Conservation (phyloP, 1,140 invertebrate genomes). For the Drosophila azteca region DNA sequence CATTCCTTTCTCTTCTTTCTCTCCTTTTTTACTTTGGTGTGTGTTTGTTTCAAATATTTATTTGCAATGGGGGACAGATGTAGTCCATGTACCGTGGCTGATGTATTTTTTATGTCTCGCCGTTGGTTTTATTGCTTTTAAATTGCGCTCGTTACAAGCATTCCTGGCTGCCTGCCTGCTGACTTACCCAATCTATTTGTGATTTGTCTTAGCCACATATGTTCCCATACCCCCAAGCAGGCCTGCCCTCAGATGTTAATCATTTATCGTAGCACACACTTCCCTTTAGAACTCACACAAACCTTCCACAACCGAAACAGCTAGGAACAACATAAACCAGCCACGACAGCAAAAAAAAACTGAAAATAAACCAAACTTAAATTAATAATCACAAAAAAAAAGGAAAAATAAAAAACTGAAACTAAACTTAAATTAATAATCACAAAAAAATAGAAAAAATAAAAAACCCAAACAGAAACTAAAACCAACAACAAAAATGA, state of each 20-base stretch:
- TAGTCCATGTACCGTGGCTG: conserved; percentile 48
- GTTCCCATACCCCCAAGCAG: conserved; percentile 30
- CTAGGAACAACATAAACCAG: background rate
- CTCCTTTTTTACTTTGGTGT: conserved; percentile 23
- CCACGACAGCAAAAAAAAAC: background rate
- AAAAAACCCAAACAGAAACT: background rate
- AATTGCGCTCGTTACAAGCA: conserved; percentile 68
- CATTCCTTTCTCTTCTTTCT: conserved; percentile 17
- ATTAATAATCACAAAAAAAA: background rate
- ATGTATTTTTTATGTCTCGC: conserved; percentile 76
- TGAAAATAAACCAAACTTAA: conserved; percentile 3
- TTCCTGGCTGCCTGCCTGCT: conserved; percentile 4
- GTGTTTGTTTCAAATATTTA: conserved; percentile 70
- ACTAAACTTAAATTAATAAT: background rate
- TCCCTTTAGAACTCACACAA: background rate
- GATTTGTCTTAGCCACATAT: conserved; percentile 34
- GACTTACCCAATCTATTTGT: conserved; percentile 48
- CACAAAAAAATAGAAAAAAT: background rate
- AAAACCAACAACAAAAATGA: conserved; percentile 47
- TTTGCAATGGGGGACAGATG: conserved; percentile 50
- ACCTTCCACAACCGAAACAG: too few relatives aligned
- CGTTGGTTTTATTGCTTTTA: conserved; percentile 72
- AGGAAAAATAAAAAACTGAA: background rate
- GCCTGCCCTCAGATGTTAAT: conserved; percentile 33
- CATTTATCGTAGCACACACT: conserved; percentile 5